A percentile compares a stretch with the other conserved stretches of the same genome.
Conservation (phyloP, 2,113 vertebrate species). For the Taxidea taxus region DNA sequence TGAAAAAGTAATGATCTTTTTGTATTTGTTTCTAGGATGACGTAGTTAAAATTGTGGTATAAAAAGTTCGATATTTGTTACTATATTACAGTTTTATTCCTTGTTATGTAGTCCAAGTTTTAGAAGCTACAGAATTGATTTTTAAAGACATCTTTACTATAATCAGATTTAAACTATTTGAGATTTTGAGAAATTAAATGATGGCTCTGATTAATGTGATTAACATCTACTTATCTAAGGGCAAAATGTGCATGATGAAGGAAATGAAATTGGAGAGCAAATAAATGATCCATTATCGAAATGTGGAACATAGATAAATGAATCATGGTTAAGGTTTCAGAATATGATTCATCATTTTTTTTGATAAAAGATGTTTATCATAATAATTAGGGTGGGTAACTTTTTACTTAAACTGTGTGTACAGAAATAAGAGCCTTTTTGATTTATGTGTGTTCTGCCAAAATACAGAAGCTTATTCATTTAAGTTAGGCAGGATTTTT, state of each 20-base stretch:
- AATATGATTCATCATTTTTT: constrained; percentile 29
- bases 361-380: constrained; percentile 22
- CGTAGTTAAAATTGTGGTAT: not conserved
- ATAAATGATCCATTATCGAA: constrained; percentile 33
- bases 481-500: not conserved
- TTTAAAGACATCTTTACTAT: not conserved
- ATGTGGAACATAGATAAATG: not conserved
- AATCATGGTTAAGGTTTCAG: not conserved
- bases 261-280: constrained; percentile 46
- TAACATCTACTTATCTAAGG: constrained; percentile 6
- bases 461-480: not conserved
- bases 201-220: constrained; percentile 20
- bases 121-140: not conserved
- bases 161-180: not conserved
- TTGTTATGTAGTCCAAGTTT: constrained; percentile 4
- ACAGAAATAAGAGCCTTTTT: constrained; percentile 18
- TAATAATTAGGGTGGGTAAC: not conserved
- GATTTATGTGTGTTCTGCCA: not conserved
- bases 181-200: constrained; percentile 21
- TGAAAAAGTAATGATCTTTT: not conserved
- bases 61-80: not conserved
- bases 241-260: constrained; percentile 25
- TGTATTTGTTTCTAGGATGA: not conserved
- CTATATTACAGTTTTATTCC: not conserved
- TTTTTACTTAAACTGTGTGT: constrained; percentile 10